Evolutionary conservation across 2,113 vertebrate species (phyloP).

Genomic region (Isichthys henryi): DNA sequence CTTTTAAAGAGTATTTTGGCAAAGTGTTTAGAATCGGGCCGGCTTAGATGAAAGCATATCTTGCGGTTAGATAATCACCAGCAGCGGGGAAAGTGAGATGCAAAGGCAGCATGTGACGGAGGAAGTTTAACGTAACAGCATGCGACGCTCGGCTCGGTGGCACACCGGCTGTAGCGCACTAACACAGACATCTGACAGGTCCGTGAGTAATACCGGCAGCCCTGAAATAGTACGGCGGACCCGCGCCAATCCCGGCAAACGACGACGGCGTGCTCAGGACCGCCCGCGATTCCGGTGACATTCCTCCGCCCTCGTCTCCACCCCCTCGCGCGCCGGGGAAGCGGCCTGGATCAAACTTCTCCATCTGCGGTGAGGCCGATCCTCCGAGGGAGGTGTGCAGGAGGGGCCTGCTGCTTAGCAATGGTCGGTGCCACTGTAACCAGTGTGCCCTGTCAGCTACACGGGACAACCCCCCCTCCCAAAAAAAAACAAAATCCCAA

Average conservation of each 20-base stretch:
- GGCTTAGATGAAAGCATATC: background rate
- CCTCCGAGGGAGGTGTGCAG: background rate
- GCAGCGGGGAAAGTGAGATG: background rate
- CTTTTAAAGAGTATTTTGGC: background rate
- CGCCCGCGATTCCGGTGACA: background rate
- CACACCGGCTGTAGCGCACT: background rate
- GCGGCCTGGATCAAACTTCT: background rate
- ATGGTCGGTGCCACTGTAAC: background rate
- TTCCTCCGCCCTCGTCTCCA: background rate
- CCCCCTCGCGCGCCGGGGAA: background rate
- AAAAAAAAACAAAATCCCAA: background rate
- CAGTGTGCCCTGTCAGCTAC: background rate
- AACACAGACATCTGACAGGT: background rate
- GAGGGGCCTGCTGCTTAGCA: background rate
- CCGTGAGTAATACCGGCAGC: background rate
- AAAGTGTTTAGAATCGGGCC: background rate
- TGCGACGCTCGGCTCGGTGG: background rate
- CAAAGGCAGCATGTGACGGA: background rate
- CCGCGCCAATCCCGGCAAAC: background rate
- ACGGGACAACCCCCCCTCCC: too few species aligned
- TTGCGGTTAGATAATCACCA: background rate
- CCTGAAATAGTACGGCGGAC: background rate
- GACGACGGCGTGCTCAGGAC: background rate
- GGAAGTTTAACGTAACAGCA: background rate
- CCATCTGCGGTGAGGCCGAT: background rate